Conservation (phyloP, 2,113 vertebrate genomes). For the Labrus mixtus region DNA sequence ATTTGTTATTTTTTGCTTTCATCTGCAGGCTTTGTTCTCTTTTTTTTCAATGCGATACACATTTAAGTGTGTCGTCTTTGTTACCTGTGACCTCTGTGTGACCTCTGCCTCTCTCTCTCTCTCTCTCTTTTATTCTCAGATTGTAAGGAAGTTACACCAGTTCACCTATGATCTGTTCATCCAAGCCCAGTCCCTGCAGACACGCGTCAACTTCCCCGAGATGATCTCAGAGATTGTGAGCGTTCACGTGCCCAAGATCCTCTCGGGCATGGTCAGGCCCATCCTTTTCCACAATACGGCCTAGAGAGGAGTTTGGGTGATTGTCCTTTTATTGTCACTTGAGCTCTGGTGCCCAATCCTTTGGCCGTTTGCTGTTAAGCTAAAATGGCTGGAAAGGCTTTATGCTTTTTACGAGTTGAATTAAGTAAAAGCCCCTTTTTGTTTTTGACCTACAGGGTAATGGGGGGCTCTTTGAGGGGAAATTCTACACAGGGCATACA, state of each 20-base stretch:
- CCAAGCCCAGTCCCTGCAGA: constrained; percentile 89
- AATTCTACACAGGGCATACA: constrained; percentile 26
- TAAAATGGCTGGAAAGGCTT: background rate
- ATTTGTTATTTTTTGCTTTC: constrained; percentile 14
- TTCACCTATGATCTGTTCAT: constrained; percentile 96
- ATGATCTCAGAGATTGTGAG: constrained; percentile 99
- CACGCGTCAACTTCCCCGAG: constrained; percentile 93
- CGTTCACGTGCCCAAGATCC: constrained; percentile 96
- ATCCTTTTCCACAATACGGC: constrained; percentile 92
- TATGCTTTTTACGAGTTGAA: constrained; percentile 25
- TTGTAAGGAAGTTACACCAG: constrained; percentile 95
- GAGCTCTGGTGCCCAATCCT: constrained; percentile 1
- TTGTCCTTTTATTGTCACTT: background rate
- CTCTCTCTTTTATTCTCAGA: constrained; percentile 78
- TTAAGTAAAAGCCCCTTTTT: background rate
- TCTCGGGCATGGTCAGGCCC: constrained; percentile 94
- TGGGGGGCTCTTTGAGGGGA: background rate
- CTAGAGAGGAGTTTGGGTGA: constrained; percentile 25
- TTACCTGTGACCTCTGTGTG: constrained; percentile 1
- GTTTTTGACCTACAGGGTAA: constrained; percentile 11
- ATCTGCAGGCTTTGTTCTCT: constrained; percentile 26
- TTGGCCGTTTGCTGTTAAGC: background rate
- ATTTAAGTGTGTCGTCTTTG: background rate
- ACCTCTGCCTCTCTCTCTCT: constrained; percentile 3
- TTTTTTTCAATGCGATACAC: background rate